These are phyloP conservation scores for Sylvietta virens DNA, from an alignment of 2,113 vertebrate genomes.

Conservation along the genomic window DNA sequence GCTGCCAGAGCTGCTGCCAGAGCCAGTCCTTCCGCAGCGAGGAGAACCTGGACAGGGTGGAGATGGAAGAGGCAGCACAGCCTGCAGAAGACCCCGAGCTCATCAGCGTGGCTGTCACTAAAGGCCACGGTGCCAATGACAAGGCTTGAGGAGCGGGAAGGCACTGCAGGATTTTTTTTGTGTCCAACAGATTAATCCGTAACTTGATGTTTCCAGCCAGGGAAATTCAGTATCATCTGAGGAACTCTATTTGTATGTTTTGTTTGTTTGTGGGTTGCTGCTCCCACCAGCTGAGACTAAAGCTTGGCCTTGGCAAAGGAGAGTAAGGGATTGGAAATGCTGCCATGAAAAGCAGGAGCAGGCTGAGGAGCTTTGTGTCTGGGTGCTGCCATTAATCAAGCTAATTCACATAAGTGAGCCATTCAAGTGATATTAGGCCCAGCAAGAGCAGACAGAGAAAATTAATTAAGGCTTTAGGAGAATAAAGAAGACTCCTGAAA, in stretches of 20 bases:
- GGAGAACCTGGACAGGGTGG: neutral
- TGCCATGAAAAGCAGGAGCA: neutral
- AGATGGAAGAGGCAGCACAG: neutral
- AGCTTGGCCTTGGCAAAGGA: neutral
- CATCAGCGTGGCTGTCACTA: neutral
- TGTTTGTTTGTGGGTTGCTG: neutral
- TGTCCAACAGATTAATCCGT: fast-evolving
- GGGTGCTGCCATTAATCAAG: neutral
- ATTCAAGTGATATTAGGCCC: neutral
- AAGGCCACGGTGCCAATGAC: fast-evolving
- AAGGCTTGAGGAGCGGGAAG: neutral
- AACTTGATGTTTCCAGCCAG: neutral
- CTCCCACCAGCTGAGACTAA: neutral
- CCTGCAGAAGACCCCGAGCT: neutral
- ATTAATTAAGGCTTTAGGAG: neutral
- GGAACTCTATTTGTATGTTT: fast-evolving
- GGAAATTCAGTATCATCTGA: neutral
- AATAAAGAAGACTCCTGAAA: neutral
- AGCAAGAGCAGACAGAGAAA: neutral
- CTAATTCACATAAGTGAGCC: neutral
- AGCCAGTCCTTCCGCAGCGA: neutral
- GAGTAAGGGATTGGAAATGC: neutral
- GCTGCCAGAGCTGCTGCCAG: neutral
- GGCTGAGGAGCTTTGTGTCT: neutral
- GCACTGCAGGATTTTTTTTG: neutral